Evolutionary conservation across 2,888 invertebrate genomes (phyloP).

Genomic region (Microdon myrmicae): DNA sequence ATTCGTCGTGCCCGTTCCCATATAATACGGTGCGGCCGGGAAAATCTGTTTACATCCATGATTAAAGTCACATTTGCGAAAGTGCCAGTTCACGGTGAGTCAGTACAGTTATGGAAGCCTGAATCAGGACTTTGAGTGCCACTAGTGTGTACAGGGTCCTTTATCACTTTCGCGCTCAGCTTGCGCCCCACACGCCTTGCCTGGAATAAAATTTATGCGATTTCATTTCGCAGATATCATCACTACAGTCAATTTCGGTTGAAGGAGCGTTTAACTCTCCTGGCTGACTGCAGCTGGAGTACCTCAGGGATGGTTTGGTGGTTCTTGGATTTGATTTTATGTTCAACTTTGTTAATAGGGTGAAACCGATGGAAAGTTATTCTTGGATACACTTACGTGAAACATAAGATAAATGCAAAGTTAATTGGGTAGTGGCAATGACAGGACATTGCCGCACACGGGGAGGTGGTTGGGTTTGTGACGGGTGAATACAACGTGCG

Average conservation of each 20-base stretch:
- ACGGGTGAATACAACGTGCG: background rate
- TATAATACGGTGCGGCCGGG: conserved; percentile 24
- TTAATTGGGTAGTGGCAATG: conserved; percentile 33
- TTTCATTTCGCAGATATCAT: conserved; percentile 49
- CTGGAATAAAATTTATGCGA: conserved; percentile 45
- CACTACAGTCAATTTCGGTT: conserved; percentile 41
- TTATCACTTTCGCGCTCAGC: background rate
- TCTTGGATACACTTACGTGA: conserved; percentile 14
- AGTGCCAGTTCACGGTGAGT: conserved; percentile 38
- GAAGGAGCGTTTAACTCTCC: conserved; percentile 8
- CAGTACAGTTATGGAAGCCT: conserved; percentile 44
- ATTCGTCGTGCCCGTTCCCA: conserved; percentile 11
- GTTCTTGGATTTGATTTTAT: conserved; percentile 28
- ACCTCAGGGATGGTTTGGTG: conserved; percentile 10
- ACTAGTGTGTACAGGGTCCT: background rate
- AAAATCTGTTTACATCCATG: conserved; percentile 52
- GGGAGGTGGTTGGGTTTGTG: background rate
- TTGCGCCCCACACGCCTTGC: conserved; percentile 7
- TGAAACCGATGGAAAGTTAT: conserved; percentile 13
- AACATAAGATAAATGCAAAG: conserved; percentile 42
- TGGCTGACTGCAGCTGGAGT: conserved; percentile 14
- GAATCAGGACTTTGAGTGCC: conserved; percentile 19
- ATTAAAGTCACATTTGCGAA: conserved; percentile 48
- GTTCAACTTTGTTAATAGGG: conserved; percentile 9
- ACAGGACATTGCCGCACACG: background rate